Conservation (phyloP, 1,140 invertebrate genomes). For the Oryctes rhinoceros region DNA sequence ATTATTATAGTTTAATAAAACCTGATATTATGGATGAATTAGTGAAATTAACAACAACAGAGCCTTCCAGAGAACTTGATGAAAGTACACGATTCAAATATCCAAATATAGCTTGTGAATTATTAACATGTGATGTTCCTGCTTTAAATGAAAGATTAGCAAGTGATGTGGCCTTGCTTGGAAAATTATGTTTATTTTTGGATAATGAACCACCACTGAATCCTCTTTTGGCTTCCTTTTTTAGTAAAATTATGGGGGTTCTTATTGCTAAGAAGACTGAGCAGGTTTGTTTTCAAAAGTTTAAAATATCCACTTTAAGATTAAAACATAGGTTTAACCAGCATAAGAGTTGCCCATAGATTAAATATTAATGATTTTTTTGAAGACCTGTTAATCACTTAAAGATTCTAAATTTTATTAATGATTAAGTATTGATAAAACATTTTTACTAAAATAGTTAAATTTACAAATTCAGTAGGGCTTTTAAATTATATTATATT, state of each 20-base stretch:
- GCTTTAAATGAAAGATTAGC: slow-evolving; percentile 86
- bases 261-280: slow-evolving; percentile 82
- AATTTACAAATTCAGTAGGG: no score
- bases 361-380: not conserved
- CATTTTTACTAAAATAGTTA: no score
- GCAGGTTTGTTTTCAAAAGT: slow-evolving; percentile 66
- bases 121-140: slow-evolving; percentile 89
- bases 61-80: slow-evolving; percentile 80
- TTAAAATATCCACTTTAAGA: not conserved
- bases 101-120: slow-evolving; percentile 92
- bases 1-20: slow-evolving; percentile 77
- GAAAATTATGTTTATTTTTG: slow-evolving; percentile 89
- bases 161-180: slow-evolving; percentile 77
- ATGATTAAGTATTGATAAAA: not conserved
- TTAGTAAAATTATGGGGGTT: slow-evolving; percentile 92
- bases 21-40: slow-evolving; percentile 86
- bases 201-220: slow-evolving; percentile 88
- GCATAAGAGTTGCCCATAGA: slow-evolving; percentile 13
- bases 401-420: not conserved
- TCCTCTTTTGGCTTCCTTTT: slow-evolving; percentile 93
- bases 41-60: slow-evolving; percentile 84
- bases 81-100: slow-evolving; percentile 86
- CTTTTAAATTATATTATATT: no score
- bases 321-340: not conserved
- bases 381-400: no score